phyloP scores from a whole-genome alignment of 2,113 vertebrate genomes.

The Fregata magnificens region DNA sequence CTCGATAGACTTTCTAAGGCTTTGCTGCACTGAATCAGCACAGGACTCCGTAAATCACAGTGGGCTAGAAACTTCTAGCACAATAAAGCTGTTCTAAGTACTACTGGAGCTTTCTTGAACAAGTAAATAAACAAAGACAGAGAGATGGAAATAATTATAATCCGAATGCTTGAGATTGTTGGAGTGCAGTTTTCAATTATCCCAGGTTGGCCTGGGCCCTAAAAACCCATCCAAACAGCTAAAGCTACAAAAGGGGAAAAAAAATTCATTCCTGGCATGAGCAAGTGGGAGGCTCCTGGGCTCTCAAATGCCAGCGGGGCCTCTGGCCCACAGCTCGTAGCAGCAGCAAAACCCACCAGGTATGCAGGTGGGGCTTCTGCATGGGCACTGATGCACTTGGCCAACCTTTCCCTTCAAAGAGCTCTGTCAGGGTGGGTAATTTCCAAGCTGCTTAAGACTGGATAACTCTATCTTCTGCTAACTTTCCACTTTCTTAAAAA shows the following conservation, averaged over 20 bases:
- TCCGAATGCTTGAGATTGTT: neutral
- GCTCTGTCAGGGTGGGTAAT: too few relatives aligned
- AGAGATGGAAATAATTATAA: conserved; percentile 33
- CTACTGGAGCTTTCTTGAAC: conserved; percentile 3
- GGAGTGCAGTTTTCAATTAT: neutral
- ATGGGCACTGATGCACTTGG: too few relatives aligned
- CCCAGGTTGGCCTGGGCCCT: neutral
- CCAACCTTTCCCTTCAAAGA: neutral
- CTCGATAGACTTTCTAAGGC: neutral
- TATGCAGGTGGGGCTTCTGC: too few relatives aligned
- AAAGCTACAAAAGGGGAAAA: neutral
- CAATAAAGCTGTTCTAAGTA: neutral
- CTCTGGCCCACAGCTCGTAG: neutral
- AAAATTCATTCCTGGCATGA: too few relatives aligned
- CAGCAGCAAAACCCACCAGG: neutral
- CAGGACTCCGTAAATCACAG: neutral
- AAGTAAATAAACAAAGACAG: neutral
- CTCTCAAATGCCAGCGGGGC: accelerated
- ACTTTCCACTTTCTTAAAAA: neutral
- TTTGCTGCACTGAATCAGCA: neutral
- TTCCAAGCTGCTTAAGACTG: neutral
- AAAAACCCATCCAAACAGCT: neutral
- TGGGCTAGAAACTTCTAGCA: neutral
- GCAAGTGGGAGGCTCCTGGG: neutral
- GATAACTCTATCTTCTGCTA: neutral